Evolutionary conservation across 2,797 vertebrate genomes (phyloP), one percentile per base, ranked within the genome.

Genomic region (Propithecus deckenii): DNA sequence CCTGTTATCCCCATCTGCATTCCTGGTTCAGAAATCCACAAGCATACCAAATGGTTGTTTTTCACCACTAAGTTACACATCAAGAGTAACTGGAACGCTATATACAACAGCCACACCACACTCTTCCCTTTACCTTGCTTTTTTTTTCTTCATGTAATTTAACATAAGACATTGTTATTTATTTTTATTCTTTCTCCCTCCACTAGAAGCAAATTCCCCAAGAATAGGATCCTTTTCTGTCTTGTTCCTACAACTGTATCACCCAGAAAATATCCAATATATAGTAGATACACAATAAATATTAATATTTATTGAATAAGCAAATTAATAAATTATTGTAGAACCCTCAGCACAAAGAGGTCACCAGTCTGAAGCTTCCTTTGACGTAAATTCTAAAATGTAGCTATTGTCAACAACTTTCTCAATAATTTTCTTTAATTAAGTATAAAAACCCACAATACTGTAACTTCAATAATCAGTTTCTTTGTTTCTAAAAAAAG

Each of bases 401-500:
- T 9, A 86, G 63, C 30, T 65, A 38, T 59, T 78, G n/a, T 55
- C 14, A 69, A 50, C 88, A 86, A 85, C 22, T 63, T 79, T 59
- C 22, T 48, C 57, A 88, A 48, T 3, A 59, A 80, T 89, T 96
- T 57, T 48, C 15, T 69, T 41, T n/a, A 90, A 46, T 78, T 43
- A 84, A 86, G 43, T 55, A 94, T 1, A 8, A 94, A 97, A 63
- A 32, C 22, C 9, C 11, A 17, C 23, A 87, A 41, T 14, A 86
- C 28, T 48, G 32, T 2, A 61, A 55, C 95, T 4, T 9, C n/a
- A n/a, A 43, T 52, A 74, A 65, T 81, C 59, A 59, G 4, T 75
- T 80, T 71, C 11, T 59, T 83, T 92, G n/a, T 79, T 94, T 88
- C 57, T 79, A 96, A 65, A 22, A 52, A 65, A 92, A 92, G 74